Percentiles rank a stretch among this genome's conserved stretches.
Conservation (phyloP, 2,888 invertebrate species). For the Laothoe populi region DNA sequence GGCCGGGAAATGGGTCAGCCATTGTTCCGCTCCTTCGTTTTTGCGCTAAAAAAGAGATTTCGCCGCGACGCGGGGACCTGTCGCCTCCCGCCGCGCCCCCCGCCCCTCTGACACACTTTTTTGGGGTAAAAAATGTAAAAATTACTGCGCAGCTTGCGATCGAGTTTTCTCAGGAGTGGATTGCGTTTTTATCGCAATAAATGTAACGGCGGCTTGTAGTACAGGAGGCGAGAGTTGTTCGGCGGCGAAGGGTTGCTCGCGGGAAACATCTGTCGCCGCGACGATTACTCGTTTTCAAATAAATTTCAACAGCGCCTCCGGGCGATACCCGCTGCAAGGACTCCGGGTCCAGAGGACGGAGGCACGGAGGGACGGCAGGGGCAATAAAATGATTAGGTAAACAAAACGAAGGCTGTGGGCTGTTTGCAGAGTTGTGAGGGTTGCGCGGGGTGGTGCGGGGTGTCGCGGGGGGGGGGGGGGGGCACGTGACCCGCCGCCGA, state of each 20-base stretch:
- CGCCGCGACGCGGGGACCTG: constrained; percentile 57
- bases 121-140: constrained; percentile 80
- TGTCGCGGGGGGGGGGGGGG: constrained; percentile 35
- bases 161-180: constrained; percentile 74
- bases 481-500: constrained; percentile 35
- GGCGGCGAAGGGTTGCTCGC: constrained; percentile 57
- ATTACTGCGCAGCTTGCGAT: constrained; percentile 77
- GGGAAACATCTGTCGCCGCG: constrained; percentile 62
- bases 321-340: not conserved
- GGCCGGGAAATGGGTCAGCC: constrained; percentile 83
- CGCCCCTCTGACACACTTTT: constrained; percentile 74
- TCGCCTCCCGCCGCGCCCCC: constrained; percentile 60
- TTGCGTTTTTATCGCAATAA: constrained; percentile 62
- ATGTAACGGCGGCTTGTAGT: constrained; percentile 70
- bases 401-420: constrained; percentile 73
- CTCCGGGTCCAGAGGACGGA: constrained; percentile 28
- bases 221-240: constrained; percentile 55
- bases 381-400: constrained; percentile 80
- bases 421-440: constrained; percentile 50
- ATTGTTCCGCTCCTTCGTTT: constrained; percentile 77
- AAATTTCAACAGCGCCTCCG: constrained; percentile 47
- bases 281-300: constrained; percentile 59
- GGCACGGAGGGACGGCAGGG: constrained; percentile 40
- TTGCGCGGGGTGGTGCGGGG: constrained; percentile 40
- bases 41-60: constrained; percentile 81